phyloP scores from a whole-genome alignment of 92 coral and sea anemone genomes.

The Metridium senile region DNA sequence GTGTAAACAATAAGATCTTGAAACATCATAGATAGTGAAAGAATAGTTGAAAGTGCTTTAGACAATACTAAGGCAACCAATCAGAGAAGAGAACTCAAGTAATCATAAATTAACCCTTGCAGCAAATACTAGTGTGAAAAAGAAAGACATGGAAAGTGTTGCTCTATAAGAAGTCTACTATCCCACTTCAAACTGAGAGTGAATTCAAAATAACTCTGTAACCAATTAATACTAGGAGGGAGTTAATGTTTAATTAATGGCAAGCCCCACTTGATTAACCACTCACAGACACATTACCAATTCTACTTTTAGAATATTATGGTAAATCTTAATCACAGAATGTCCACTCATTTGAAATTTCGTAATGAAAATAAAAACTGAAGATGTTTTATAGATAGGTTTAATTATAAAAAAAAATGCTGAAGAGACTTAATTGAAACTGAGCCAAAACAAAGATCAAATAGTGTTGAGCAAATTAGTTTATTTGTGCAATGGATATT shows the following conservation, averaged over 20 bases:
- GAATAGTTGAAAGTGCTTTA: slow-evolving; percentile 23
- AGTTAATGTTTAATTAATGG: slow-evolving; percentile 63
- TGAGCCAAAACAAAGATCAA: slow-evolving; percentile 2
- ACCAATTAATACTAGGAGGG: slow-evolving; percentile 56
- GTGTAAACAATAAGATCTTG: background rate
- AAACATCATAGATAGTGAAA: slow-evolving; percentile 17
- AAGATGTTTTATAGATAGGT: too few species aligned
- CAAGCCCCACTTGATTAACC: slow-evolving; percentile 12
- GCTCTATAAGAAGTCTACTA: slow-evolving; percentile 6
- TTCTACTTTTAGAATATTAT: slow-evolving; percentile 9
- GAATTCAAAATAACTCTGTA: slow-evolving; percentile 62
- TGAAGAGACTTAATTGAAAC: too few species aligned
- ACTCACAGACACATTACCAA: slow-evolving; percentile 7
- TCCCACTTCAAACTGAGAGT: slow-evolving; percentile 73
- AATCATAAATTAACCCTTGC: background rate
- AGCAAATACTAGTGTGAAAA: background rate
- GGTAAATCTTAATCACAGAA: background rate
- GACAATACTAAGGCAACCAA: slow-evolving; percentile 3
- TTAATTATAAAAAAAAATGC: too few species aligned
- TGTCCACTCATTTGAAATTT: background rate
- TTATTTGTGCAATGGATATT: background rate
- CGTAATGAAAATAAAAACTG: background rate
- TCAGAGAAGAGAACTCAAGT: background rate
- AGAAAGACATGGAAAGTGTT: slow-evolving; percentile 3
- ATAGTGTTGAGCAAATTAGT: background rate